Evolutionary conservation across 2,888 invertebrate species (phyloP).

Genomic region (Leptothorax acervorum): DNA sequence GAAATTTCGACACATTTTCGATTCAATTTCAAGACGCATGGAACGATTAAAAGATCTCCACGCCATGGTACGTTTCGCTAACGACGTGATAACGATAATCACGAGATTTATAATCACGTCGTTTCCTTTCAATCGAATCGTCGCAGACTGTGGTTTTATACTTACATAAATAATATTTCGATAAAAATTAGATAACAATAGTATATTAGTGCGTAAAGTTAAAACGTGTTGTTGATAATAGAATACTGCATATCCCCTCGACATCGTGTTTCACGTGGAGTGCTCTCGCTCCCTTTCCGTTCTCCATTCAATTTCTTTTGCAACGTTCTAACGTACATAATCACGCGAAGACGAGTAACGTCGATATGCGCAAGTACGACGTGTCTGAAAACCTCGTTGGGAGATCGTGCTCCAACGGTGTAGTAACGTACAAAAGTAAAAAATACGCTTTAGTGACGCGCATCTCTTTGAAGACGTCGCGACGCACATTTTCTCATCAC

Average conservation of each 20-base stretch:
- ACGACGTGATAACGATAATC: constrained; percentile 6
- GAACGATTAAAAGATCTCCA: not conserved
- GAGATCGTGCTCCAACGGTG: constrained; percentile 72
- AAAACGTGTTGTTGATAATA: constrained; percentile 63
- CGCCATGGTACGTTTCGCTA: not conserved
- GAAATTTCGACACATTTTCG: constrained; percentile 20
- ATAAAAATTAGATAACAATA: constrained; percentile 70
- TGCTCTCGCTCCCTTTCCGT: constrained; percentile 28
- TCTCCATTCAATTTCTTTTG: constrained; percentile 28
- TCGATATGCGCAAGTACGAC: constrained; percentile 56
- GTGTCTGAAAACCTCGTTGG: constrained; percentile 58
- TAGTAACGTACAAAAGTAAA: constrained; percentile 72
- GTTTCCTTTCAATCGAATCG: constrained; percentile 14
- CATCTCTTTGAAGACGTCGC: not conserved
- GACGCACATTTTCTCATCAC: constrained; percentile 35
- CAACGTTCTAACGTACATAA: constrained; percentile 35
- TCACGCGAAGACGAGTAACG: constrained; percentile 55
- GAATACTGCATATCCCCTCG: constrained; percentile 69
- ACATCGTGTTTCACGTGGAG: constrained; percentile 55
- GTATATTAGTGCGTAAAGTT: constrained; percentile 63
- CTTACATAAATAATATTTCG: constrained; percentile 52
- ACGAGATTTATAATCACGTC: constrained; percentile 1
- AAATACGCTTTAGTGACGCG: constrained; percentile 65
- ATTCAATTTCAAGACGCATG: constrained; percentile 5
- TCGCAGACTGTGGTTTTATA: constrained; percentile 39